Base-by-base conservation (phyloP, 2,888 invertebrate species). In the Nasonovia ribisnigri region DNA sequence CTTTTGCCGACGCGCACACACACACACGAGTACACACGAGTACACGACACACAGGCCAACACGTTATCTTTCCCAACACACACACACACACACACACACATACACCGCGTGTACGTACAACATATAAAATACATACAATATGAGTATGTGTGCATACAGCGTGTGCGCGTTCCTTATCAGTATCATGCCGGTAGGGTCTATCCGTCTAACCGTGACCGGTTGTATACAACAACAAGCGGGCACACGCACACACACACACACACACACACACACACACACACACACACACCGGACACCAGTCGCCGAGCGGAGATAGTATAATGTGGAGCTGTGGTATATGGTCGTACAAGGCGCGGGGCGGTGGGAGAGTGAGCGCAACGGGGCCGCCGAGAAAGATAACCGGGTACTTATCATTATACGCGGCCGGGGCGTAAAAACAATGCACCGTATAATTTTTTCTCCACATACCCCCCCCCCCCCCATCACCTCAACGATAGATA, bases 131-230 rank as follows among this genome's bases (percentile, higher is more conserved):
- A n/a, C 60, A 43, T 90, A 67, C 4, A 16, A 29, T 77, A 26
- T 84, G n/a, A 6, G 43, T 67, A 36, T 88, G n/a, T 51, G 91
- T 48, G 20, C 48, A 77, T 84, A 84, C 77, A n/a, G 51, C 48
- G 46, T 77, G 91, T 67, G 60, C 60, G 67, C 60, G 60, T 46
- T 92, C 88, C 42, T 92, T 92, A 92, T 92, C 92, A 88, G 67
- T 88, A 92, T 67, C 67, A 92, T 92, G 92, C 92, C 88, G 92
- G 92, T 92, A 87, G 92, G 87, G 88, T 88, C 92, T 92, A 92
- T 88, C 92, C 88, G 67, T 92, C 92, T 92, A 92, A 92, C 92
- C 92, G 92, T 88, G 92, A 92, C 92, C 88, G 88, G 92, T 92
- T 92, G 67, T 54, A 42, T 51, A 36, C 36, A 67, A 86, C 84